Conservation (phyloP, 2,797 vertebrate species). For the Gymnoscopelus braueri region DNA sequence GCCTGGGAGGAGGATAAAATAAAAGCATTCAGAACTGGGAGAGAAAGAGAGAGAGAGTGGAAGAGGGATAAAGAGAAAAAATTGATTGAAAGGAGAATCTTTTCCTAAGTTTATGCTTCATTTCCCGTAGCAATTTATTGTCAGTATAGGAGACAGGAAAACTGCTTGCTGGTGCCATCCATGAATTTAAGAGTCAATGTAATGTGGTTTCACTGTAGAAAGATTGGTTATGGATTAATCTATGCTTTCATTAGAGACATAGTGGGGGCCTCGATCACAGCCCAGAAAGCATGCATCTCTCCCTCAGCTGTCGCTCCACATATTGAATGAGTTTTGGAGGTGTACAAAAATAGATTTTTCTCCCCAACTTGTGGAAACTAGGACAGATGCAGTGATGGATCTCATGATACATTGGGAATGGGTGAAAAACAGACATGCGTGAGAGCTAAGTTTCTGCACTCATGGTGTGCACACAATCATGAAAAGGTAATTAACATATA, state of each 20-base stretch:
- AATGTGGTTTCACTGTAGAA: slow-evolving; percentile 17
- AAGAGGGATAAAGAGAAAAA: background rate
- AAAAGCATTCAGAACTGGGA: slow-evolving; percentile 1
- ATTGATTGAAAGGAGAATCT: background rate
- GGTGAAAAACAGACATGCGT: background rate
- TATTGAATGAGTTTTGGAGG: slow-evolving; percentile 39
- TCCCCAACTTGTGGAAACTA: slow-evolving; percentile 64
- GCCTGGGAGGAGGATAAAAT: background rate
- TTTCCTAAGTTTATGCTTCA: slow-evolving; percentile 33
- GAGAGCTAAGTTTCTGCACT: background rate
- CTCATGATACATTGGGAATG: slow-evolving; percentile 33
- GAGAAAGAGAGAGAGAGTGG: slow-evolving; percentile 29
- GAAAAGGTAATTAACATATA: slow-evolving; percentile 7
- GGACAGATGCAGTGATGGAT: slow-evolving; percentile 49
- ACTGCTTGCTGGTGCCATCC: slow-evolving; percentile 34
- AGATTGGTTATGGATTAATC: background rate
- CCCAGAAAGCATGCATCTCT: slow-evolving; percentile 51
- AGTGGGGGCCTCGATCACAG: slow-evolving; percentile 2
- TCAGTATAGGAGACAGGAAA: slow-evolving; percentile 21
- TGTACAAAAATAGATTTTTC: slow-evolving; percentile 66
- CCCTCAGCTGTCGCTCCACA: slow-evolving; percentile 60
- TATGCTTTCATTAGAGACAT: slow-evolving; percentile 3
- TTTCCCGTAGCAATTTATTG: slow-evolving; percentile 32
- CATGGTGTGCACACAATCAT: background rate
- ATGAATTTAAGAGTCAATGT: slow-evolving; percentile 1